Conservation (phyloP, 2,113 vertebrate species). For the Lipotes vexillifer region DNA sequence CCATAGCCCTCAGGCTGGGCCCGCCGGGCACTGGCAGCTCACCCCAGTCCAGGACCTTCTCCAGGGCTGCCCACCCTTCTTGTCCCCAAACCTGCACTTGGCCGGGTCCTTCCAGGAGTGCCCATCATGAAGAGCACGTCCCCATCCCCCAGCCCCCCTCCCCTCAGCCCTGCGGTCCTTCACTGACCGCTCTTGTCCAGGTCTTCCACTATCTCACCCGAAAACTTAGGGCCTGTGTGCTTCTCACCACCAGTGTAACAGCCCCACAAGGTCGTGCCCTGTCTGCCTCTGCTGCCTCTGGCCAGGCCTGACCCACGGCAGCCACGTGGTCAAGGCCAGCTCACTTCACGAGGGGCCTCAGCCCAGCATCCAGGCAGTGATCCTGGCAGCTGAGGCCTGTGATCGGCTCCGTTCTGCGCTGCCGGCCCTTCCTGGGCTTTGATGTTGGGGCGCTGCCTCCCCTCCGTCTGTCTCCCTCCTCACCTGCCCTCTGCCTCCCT, state of each 20-base stretch:
- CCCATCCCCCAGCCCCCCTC: no score
- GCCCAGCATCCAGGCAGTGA: not conserved
- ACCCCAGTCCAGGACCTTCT: not conserved
- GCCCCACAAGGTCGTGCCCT: not conserved
- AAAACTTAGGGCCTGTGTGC: not conserved
- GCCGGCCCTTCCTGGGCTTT: not conserved
- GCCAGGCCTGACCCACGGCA: not conserved
- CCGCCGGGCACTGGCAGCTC: accelerated
- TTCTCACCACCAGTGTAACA: not conserved
- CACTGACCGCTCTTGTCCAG: not conserved
- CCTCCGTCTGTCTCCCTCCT: not conserved
- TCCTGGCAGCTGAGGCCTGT: accelerated
- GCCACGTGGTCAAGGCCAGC: not conserved
- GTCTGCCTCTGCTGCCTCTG: not conserved
- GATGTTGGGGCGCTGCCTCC: not conserved
- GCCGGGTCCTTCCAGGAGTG: not conserved
- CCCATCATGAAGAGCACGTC: not conserved
- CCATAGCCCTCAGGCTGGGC: not conserved
- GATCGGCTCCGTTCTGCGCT: accelerated
- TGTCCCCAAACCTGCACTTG: not conserved
- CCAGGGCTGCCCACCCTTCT: not conserved
- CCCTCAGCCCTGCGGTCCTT: not conserved
- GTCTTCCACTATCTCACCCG: not conserved
- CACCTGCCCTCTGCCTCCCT: not conserved
- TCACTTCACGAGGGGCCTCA: not conserved